Evolutionary conservation across 2,113 vertebrate genomes (phyloP).

Genomic region (Callithrix jacchus): DNA sequence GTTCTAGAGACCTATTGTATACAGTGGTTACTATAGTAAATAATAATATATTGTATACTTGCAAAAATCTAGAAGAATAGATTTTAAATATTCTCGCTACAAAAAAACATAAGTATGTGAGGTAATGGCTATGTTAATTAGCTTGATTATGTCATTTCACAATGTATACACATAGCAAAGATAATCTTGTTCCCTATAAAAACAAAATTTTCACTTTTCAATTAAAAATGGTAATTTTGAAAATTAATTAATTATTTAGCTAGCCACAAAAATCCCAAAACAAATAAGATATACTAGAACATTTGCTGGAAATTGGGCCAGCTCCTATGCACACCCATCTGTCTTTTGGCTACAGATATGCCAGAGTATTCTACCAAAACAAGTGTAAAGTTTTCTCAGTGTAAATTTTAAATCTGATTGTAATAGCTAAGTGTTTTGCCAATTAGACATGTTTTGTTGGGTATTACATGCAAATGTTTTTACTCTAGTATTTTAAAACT

Average conservation of each 20-base stretch:
- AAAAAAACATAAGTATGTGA: background rate
- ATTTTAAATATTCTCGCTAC: background rate
- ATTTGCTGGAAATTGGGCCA: background rate
- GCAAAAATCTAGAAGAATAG: background rate
- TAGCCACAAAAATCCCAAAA: background rate
- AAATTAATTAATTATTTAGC: background rate
- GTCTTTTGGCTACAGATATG: background rate
- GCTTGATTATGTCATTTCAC: background rate
- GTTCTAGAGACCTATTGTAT: background rate
- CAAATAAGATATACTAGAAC: background rate
- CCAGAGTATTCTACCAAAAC: background rate
- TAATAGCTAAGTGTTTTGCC: slow-evolving; percentile 5
- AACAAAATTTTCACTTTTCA: background rate
- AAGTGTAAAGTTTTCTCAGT: background rate
- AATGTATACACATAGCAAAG: background rate
- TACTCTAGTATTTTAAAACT: slow-evolving; percentile 21
- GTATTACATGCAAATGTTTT: background rate
- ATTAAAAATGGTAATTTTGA: background rate
- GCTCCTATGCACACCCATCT: background rate
- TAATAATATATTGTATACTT: background rate
- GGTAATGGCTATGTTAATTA: background rate
- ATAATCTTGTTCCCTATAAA: background rate
- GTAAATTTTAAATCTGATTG: slow-evolving; percentile 29
- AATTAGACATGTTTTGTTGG: background rate
- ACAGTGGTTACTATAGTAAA: background rate